Evolutionary conservation across 2,113 vertebrate genomes (phyloP), one percentile per base, ranked within the genome.

Genomic region (Laticauda colubrina): DNA sequence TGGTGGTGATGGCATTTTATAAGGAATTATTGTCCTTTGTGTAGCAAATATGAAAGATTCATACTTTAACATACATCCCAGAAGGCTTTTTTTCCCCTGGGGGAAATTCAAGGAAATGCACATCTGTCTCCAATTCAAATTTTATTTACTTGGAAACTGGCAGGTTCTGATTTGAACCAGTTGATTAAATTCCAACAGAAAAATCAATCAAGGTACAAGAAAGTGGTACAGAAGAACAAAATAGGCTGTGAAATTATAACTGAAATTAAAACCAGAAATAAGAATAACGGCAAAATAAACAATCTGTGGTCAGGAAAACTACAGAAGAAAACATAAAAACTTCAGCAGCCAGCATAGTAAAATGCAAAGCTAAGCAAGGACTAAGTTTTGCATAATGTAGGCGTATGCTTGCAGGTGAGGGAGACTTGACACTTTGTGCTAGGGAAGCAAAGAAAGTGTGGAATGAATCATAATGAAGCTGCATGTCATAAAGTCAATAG

Each of bases 381-480:
- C n/a, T 54, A 64, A 48, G 54, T 34, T 64, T 57, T 85, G 69
- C 48, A 59, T 3, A 9, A 55, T 85, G 21, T 57, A 39, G 61
- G 55, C 9, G 14, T 43, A 39, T 43, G 18, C 26, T 90, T 45
- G 86, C 57, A 45, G 91, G n/a, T 48, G 21, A 90, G 48, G 11
- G 39, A 87, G 15, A 87, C 24, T 91, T 93, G 92, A 34, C 69
- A 39, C 75, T 39, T 39, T 81, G 93, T 94, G 91, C 93, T 95
- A 96, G n/a, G 96, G 95, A 96, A 95, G 95, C n/a, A 89, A 81
- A 34, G 56, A 39, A n/a, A 81, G 93, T 51, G 85, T 85, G 97
- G 96, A 93, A 97, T 97, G 97, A 97, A 98, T 97, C 98, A 97
- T 97, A 96, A 93, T 69, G 87, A 96, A 96, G 97, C 97, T 97